Percentiles rank a stretch among this genome's conserved stretches.
These are phyloP conservation scores for Hippocampus zosterae DNA, from an alignment of 2,113 vertebrate species.

Conservation along the genomic window DNA sequence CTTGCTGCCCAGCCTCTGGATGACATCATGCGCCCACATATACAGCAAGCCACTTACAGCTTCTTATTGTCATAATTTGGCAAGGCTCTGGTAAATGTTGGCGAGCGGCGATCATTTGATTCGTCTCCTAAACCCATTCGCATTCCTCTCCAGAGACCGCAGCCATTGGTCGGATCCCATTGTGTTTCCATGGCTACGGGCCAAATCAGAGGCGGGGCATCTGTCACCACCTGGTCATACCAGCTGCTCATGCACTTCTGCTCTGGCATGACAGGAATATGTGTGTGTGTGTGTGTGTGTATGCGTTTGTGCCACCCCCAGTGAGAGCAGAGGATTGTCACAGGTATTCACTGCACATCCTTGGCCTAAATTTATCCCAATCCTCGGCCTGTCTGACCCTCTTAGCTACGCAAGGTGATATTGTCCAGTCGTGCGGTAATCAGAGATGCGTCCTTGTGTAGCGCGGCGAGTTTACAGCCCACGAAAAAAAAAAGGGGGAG, in stretches of 20 bases:
- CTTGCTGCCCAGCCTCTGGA: conserved; percentile 10
- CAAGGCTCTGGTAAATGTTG: conserved; percentile 45
- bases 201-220: conserved; percentile 64
- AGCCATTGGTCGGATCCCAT: conserved; percentile 40
- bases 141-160: conserved; percentile 28
- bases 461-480: conserved; percentile 18
- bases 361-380: conserved; percentile 7
- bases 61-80: conserved; percentile 53
- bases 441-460: conserved; percentile 44
- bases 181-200: conserved; percentile 61
- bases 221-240: conserved; percentile 66
- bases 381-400: conserved; percentile 33
- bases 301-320: not conserved
- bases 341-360: conserved; percentile 10
- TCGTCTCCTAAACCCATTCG: conserved; percentile 41
- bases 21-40: conserved; percentile 25
- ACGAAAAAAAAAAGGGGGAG: conserved; percentile 27
- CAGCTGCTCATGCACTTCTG: conserved; percentile 59
- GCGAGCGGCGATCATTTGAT: conserved; percentile 49
- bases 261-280: conserved; percentile 43
- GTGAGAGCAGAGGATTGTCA: conserved; percentile 6
- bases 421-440: conserved; percentile 40
- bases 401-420: conserved; percentile 36
- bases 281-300: not conserved
- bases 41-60: conserved; percentile 36